Evolutionary conservation across 2,113 vertebrate genomes (phyloP).

Genomic region (Onychostoma macrolepis): DNA sequence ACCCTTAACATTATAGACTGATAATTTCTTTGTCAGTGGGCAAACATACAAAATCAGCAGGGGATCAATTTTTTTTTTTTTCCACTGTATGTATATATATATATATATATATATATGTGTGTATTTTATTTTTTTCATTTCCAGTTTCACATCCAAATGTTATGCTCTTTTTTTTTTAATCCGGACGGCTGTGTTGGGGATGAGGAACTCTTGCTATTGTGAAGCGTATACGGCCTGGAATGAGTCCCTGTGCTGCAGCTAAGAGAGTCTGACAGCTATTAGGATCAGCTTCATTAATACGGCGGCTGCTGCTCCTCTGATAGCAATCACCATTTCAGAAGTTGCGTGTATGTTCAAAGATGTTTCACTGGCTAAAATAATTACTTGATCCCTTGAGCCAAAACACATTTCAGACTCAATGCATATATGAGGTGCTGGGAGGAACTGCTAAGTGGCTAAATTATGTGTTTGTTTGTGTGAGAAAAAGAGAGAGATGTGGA

Average conservation of each 20-base stretch:
- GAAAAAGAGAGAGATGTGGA: constrained; percentile 49
- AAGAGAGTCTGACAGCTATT: constrained; percentile 24
- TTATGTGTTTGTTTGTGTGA: constrained; percentile 21
- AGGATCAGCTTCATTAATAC: constrained; percentile 8
- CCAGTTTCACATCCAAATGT: background rate
- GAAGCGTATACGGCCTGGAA: background rate
- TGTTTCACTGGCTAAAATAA: background rate
- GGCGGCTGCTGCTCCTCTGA: background rate
- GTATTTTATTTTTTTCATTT: background rate
- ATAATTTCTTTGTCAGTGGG: too few relatives aligned
- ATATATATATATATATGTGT: background rate
- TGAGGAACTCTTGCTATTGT: background rate
- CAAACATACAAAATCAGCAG: too few relatives aligned
- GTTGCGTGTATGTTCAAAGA: background rate
- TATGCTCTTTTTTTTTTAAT: background rate
- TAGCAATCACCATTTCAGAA: constrained; percentile 18
- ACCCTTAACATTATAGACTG: too few relatives aligned
- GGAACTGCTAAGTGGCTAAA: constrained; percentile 25
- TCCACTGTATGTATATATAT: too few relatives aligned
- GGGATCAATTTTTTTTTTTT: too few relatives aligned
- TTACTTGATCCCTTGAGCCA: constrained; percentile 35
- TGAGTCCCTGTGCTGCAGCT: constrained; percentile 29
- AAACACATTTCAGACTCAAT: constrained; percentile 3
- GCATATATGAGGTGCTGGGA: constrained; percentile 10
- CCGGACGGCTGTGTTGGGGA: background rate